Base-by-base conservation (phyloP, 2,888 invertebrate species). In the Dynastes maya region DNA sequence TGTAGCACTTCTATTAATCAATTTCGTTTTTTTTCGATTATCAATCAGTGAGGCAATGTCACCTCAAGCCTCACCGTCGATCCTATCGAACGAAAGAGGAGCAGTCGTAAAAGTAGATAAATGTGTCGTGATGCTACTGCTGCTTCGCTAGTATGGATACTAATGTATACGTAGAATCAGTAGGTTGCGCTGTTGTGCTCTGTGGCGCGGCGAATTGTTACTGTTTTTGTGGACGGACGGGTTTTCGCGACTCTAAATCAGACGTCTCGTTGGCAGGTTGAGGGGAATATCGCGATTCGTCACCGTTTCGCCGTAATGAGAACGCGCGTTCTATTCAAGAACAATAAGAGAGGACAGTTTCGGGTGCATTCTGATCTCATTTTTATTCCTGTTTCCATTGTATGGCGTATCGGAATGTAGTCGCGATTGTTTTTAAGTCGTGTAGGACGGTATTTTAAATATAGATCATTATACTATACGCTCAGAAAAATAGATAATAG, bases 191-290 rank as follows among this genome's bases (percentile, higher is more conserved):
- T 80, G 80, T 81, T 74, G 61, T 61, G 81, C 79, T 81, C 78
- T 82, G 80, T 79, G 80, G 74, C 79, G 68, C 68, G 79, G 82
- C 83, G 61, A 61, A 84, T 83, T 85, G 84, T 84, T 84, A 80
- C 83, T 84, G 85, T 85, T 85, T 84, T 85, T 85, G 84, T 83
- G 82, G 79, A 74, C 74, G 84, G 85, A 84, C 84, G 83, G 84
- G 83, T 85, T 84, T 84, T 74, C 83, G 83, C 85, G 83, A 84
- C 81, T 84, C 80, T 84, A 83, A 84, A 84, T 84, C 80, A 80
- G 80, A 80, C 78, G 78, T 71, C 76, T 78, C 72, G 55, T 74
- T 74, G 72, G 76, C 78, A 76, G 65, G 76, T 61, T 53, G 65
- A 78, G 63, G 16, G 32, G 80, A 71, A 58, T 76, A 68, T 70